Evolutionary conservation across 2,888 invertebrate genomes (phyloP).

Genomic region (Agrochola circellaris): DNA sequence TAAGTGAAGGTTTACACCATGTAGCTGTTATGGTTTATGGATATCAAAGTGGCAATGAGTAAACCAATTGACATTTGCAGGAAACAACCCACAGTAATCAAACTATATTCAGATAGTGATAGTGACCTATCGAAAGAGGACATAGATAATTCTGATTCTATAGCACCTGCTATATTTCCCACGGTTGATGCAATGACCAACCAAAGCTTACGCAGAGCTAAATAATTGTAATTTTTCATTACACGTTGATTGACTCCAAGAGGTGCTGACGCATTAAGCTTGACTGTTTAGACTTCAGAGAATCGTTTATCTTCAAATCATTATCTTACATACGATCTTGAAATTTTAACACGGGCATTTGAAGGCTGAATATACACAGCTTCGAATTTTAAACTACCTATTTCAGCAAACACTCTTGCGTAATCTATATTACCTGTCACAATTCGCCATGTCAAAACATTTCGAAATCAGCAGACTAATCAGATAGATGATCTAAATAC

Average conservation of each 20-base stretch:
- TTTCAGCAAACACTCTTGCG: constrained; percentile 53
- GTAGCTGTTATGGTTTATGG: background rate
- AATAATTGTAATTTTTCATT: constrained; percentile 26
- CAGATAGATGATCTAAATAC: constrained; percentile 80
- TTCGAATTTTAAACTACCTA: constrained; percentile 36
- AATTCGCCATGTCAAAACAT: constrained; percentile 73
- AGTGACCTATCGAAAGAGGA: constrained; percentile 29
- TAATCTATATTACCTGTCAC: constrained; percentile 61
- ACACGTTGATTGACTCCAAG: constrained; percentile 19
- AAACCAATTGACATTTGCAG: constrained; percentile 28
- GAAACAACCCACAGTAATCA: constrained; percentile 19
- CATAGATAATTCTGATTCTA: constrained; percentile 33
- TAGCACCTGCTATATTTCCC: constrained; percentile 42
- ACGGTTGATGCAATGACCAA: constrained; percentile 28
- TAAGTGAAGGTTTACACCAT: background rate
- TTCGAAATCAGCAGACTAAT: constrained; percentile 75
- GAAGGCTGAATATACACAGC: constrained; percentile 49
- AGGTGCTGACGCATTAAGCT: constrained; percentile 52
- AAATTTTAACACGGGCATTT: constrained; percentile 53
- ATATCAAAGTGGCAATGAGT: constrained; percentile 1
- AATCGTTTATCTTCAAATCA: constrained; percentile 52
- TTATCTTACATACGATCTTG: constrained; percentile 51
- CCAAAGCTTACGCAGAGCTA: constrained; percentile 13
- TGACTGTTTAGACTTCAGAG: constrained; percentile 38
- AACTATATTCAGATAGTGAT: constrained; percentile 37